phyloP scores from a whole-genome alignment of 1,140 invertebrate genomes.

The Polyergus mexicanus region DNA sequence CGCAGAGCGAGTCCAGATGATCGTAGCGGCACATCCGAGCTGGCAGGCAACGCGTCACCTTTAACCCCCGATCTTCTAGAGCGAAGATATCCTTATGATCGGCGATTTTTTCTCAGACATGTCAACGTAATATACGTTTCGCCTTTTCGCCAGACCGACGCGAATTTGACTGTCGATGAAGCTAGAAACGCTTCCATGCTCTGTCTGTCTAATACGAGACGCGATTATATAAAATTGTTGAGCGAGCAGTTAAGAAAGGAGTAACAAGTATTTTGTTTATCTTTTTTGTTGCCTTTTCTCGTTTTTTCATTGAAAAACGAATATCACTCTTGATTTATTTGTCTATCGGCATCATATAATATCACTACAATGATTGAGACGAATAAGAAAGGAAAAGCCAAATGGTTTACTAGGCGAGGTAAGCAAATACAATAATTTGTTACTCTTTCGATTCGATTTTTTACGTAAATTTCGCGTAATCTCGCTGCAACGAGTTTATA shows the following conservation, averaged over 20 bases:
- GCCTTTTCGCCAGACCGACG: conserved; percentile 7
- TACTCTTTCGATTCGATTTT: not conserved
- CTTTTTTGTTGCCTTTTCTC: not conserved
- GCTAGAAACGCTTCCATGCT: not conserved
- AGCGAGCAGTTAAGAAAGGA: not conserved
- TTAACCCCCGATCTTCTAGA: conserved; percentile 69
- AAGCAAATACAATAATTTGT: conserved; percentile 16
- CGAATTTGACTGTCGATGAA: not conserved
- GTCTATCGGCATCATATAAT: not conserved
- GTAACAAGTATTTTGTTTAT: not conserved
- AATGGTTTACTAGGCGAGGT: not conserved
- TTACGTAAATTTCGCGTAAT: not conserved
- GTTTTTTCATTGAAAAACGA: not conserved
- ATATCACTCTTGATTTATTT: not conserved
- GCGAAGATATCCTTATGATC: conserved; percentile 63
- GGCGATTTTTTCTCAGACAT: not conserved
- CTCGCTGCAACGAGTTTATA: not conserved
- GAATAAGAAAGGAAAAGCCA: not conserved
- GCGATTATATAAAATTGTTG: not conserved
- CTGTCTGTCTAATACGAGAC: not conserved
- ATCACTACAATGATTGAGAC: not conserved
- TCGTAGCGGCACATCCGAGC: conserved; percentile 78
- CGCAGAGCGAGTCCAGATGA: conserved; percentile 84
- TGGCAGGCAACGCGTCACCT: conserved; percentile 77
- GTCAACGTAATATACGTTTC: conserved; percentile 33